Conservation (phyloP, 2,888 invertebrate species). For the Drosophila niveifrons region DNA sequence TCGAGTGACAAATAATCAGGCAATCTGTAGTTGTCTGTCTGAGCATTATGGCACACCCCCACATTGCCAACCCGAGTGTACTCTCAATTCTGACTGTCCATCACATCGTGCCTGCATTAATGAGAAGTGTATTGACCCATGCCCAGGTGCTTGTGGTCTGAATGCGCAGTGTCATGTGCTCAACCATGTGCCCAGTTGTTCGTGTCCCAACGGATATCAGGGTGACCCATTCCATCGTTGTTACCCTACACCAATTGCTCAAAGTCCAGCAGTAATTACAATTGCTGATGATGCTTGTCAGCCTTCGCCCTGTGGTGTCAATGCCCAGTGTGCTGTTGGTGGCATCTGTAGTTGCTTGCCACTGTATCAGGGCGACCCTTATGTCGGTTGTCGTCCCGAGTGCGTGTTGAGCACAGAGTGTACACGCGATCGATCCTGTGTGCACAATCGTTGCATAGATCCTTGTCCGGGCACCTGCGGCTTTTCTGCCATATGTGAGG, state of each 20-base stretch:
- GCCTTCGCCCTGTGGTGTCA: slow-evolving; percentile 90
- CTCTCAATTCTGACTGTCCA: slow-evolving; percentile 89
- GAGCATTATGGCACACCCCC: slow-evolving; percentile 89
- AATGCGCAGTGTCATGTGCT: slow-evolving; percentile 90
- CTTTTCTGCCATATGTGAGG: slow-evolving; percentile 89
- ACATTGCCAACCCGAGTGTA: slow-evolving; percentile 90
- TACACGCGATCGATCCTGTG: slow-evolving; percentile 88
- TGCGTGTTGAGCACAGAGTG: slow-evolving; percentile 91
- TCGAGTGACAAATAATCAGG: slow-evolving; percentile 87
- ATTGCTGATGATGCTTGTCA: slow-evolving; percentile 87
- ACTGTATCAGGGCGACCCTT: slow-evolving; percentile 89
- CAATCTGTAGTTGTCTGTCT: slow-evolving; percentile 88
- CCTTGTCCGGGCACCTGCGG: slow-evolving; percentile 91
- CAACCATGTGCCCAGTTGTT: slow-evolving; percentile 90
- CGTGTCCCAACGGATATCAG: slow-evolving; percentile 88
- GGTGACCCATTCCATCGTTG: slow-evolving; percentile 90
- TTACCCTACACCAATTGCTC: slow-evolving; percentile 82
- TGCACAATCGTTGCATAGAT: slow-evolving; percentile 90
- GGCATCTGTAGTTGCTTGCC: slow-evolving; percentile 88
- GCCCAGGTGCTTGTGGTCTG: slow-evolving; percentile 90
- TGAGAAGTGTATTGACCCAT: slow-evolving; percentile 90
- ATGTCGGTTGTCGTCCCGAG: slow-evolving; percentile 91
- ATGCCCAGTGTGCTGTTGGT: slow-evolving; percentile 89
- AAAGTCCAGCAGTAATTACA: neutral
- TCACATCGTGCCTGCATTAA: slow-evolving; percentile 89